phyloP scores from a whole-genome alignment of 1,140 invertebrate genomes.

The Saccostrea glomerata region DNA sequence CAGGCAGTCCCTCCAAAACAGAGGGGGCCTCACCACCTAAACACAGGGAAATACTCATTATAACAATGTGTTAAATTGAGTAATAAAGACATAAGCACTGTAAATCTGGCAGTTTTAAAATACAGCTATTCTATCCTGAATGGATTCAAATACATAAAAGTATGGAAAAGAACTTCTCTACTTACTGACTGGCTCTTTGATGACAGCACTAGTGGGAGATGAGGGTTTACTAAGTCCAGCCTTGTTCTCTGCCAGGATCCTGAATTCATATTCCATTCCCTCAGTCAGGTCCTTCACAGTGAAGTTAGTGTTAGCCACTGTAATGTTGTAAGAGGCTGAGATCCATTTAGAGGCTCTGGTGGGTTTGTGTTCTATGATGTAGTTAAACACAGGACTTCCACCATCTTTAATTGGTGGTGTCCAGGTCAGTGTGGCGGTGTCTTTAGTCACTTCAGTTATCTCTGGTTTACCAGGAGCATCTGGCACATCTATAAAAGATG shows the following conservation, averaged over 20 bases:
- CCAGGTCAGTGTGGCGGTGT: constrained; percentile 94
- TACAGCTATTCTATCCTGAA: not conserved
- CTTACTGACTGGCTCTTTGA: constrained; percentile 81
- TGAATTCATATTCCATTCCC: constrained; percentile 97
- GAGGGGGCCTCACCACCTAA: constrained; percentile 74
- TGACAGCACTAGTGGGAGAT: constrained; percentile 83
- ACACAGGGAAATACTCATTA: constrained; percentile 27
- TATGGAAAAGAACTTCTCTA: not conserved
- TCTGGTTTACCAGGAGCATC: constrained; percentile 82
- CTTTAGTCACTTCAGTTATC: constrained; percentile 93
- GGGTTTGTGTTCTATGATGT: constrained; percentile 97
- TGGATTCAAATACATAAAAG: not conserved
- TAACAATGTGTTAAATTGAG: not conserved
- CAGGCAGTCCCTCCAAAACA: constrained; percentile 69
- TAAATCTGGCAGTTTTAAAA: not conserved
- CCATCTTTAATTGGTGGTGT: constrained; percentile 93
- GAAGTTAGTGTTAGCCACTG: constrained; percentile 78
- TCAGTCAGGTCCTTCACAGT: constrained; percentile 87
- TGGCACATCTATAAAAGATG: constrained; percentile 81
- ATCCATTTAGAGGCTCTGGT: constrained; percentile 83
- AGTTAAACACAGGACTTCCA: constrained; percentile 95
- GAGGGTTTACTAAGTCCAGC: constrained; percentile 94
- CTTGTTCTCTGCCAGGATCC: constrained; percentile 97
- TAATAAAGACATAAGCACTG: not conserved
- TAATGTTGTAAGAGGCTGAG: constrained; percentile 83